phyloP scores from a whole-genome alignment of 2,113 vertebrate species.

The Cheilinus undulatus region DNA sequence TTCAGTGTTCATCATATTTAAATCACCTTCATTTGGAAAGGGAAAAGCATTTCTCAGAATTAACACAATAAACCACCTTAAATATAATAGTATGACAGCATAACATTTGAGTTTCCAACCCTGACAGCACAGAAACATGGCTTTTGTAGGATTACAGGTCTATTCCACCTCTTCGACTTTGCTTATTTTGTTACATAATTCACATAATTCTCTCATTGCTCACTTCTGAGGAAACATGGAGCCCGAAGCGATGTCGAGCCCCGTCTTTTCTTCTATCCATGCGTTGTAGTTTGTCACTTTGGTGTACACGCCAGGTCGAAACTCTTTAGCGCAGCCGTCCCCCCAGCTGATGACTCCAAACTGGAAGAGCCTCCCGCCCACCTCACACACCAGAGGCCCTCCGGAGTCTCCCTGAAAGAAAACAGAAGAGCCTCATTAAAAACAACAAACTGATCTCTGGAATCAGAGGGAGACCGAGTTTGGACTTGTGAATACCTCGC shows the following conservation, averaged over 20 bases:
- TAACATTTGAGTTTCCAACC: no score
- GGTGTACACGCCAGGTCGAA: slow-evolving; percentile 80
- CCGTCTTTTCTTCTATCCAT: slow-evolving; percentile 77
- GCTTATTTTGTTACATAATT: no score
- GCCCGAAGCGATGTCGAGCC: slow-evolving; percentile 27
- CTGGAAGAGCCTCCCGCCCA: slow-evolving; percentile 62
- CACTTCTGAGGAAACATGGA: slow-evolving; percentile 56
- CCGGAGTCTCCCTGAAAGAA: slow-evolving; percentile 78
- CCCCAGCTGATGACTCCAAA: slow-evolving; percentile 86
- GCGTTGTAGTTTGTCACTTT: slow-evolving; percentile 77
- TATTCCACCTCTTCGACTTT: no score
- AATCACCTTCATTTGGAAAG: no score
- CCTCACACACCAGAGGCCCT: slow-evolving; percentile 77
- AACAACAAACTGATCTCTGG: background rate
- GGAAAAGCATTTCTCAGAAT: no score
- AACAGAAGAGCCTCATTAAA: background rate
- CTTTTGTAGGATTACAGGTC: no score
- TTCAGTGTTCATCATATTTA: no score
- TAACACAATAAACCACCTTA: no score
- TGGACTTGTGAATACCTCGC: slow-evolving; percentile 82
- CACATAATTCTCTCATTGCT: accelerated
- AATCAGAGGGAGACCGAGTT: accelerated
- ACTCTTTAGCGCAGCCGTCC: slow-evolving; percentile 60
- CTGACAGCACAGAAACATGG: no score
- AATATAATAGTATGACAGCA: no score